Base-by-base conservation (phyloP, 2,888 invertebrate species). In the Embidobia sp. region DNA sequence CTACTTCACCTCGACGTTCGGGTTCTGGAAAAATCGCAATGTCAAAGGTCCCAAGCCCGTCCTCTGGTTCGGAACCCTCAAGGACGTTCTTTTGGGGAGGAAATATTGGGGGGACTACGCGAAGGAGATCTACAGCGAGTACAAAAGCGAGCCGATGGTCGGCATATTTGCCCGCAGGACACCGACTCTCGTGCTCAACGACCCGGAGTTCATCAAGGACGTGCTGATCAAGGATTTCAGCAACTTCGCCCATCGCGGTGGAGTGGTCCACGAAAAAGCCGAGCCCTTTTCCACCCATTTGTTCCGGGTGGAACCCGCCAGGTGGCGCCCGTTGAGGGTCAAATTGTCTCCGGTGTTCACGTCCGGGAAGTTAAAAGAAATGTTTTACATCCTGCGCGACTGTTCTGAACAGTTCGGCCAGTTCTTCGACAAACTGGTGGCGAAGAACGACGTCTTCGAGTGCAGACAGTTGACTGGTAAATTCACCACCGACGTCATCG, bases 341-440 rank as follows among this genome's bases (percentile, higher is more conserved):
- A 90, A 91, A 77, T 78, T 92, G 10, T 90, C 91, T 1, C 88
- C 91, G 1, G 90, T 90, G 0, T 89, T 92, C 18, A 91, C 92
- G 0, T 84, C 87, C 8, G 90, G 89, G 35, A 91, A 91, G 74
- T 90, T 90, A 18, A 92, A 91, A 79, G 85, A 90, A 0, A 90
- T 91, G 80, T 91, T 91, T 72, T 89, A 90, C 0, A 85, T 91
- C 3, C 88, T 92, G 4, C 82, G 85, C 6, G 86, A 90, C 10
- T 90, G 91, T 4, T 87, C 90, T 3, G 79, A 87, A 3, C 85
- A 87, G 33, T 82, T 92, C 75, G 85, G 87, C 0, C 80, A 86
- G 0, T 91, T 90, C 77, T 76, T 92, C 0, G 84, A 88, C 0
- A 82, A 85, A 29, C 6, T 79, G 7, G 79, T 85, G 0, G 77